Conservation (phyloP, 2,113 vertebrate genomes). For the Crotalus tigris region DNA sequence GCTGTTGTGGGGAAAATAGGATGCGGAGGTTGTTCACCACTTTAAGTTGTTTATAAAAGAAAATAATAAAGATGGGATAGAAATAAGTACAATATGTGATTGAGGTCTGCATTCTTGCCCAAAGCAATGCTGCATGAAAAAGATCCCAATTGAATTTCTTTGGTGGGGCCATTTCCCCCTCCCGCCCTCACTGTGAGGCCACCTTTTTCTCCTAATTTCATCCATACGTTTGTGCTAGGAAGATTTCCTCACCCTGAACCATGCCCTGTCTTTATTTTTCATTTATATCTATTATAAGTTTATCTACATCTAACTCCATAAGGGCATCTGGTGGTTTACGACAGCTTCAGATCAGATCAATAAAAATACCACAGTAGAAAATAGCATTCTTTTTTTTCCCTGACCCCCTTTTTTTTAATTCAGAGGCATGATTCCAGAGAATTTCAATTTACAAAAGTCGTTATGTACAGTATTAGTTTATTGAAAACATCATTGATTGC, state of each 20-base stretch:
- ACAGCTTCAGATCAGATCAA: background rate
- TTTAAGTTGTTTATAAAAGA: background rate
- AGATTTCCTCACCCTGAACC: background rate
- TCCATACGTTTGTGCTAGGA: background rate
- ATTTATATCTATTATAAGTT: background rate
- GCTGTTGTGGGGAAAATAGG: background rate
- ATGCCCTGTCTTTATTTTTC: background rate
- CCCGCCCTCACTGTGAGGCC: background rate
- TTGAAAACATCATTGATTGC: background rate
- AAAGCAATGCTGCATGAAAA: background rate
- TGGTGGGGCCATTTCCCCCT: background rate
- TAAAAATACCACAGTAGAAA: background rate
- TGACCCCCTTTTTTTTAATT: background rate
- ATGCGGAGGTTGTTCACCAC: background rate
- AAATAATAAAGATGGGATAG: background rate
- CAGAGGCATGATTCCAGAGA: background rate
- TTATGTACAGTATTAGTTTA: background rate
- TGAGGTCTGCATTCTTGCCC: background rate
- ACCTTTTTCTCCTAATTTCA: background rate
- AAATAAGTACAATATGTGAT: background rate
- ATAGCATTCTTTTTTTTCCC: background rate
- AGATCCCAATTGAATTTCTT: background rate
- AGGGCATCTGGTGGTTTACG: background rate
- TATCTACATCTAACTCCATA: background rate
- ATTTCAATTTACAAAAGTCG: background rate